phyloP scores from a whole-genome alignment of 2,888 invertebrate species.

The Lasius platythorax region DNA sequence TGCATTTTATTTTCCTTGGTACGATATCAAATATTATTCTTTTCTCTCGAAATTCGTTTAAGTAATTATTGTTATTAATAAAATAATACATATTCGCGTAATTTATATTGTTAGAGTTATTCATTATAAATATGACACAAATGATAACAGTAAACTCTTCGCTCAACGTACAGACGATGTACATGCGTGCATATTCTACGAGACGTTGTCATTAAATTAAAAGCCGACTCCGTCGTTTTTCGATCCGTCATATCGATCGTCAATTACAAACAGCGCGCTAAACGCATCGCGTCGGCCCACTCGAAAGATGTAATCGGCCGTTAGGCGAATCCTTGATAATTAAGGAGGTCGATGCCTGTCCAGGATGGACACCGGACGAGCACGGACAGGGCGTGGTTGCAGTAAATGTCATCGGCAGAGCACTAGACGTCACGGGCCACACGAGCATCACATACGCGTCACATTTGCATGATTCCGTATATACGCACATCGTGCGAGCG shows the following conservation, averaged over 20 bases:
- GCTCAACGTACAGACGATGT: background rate
- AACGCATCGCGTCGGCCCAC: background rate
- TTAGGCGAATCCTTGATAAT: constrained; percentile 77
- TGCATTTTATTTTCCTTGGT: too few relatives aligned
- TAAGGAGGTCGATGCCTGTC: constrained; percentile 81
- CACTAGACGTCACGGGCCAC: constrained; percentile 85
- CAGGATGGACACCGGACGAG: constrained; percentile 75
- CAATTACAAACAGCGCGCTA: constrained; percentile 14
- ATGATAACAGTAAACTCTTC: background rate
- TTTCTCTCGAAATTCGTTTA: background rate
- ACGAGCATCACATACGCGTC: constrained; percentile 81
- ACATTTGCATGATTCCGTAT: constrained; percentile 81
- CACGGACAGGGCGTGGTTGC: constrained; percentile 81
- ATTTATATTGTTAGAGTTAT: background rate
- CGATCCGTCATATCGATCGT: constrained; percentile 20
- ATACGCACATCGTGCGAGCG: constrained; percentile 64
- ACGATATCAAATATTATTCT: background rate
- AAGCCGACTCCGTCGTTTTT: background rate
- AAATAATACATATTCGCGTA: background rate
- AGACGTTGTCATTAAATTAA: background rate
- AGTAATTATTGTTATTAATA: background rate
- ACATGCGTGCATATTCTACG: background rate
- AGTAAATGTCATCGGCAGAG: constrained; percentile 85
- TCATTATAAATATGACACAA: background rate
- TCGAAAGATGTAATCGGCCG: constrained; percentile 67